phyloP scores from a whole-genome alignment of 2,113 vertebrate species.

The Salvelinus fontinalis region DNA sequence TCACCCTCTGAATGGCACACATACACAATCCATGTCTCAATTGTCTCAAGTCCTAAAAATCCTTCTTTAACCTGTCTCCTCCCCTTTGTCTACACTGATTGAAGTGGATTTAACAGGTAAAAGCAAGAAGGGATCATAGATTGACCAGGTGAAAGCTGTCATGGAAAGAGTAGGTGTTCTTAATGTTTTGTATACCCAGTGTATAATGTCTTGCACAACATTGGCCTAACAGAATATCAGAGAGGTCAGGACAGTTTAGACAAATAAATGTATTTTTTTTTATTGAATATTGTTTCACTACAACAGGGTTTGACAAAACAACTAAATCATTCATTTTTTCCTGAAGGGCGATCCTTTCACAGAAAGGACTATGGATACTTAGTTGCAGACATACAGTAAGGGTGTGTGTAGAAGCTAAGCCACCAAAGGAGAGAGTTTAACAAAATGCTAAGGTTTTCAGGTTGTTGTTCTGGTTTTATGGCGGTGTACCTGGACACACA shows the following conservation, averaged over 20 bases:
- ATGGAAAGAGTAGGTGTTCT: too few species aligned
- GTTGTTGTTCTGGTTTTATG: conserved; percentile 58
- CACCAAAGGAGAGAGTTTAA: conserved; percentile 35
- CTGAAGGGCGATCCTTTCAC: conserved; percentile 84
- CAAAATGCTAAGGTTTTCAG: conserved; percentile 29
- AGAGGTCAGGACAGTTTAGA: conserved; percentile 31
- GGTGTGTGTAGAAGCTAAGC: conserved; percentile 38
- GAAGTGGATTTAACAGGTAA: too few species aligned
- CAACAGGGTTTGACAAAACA: conserved; percentile 48
- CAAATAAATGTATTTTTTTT: conserved; percentile 82
- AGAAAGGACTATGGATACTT: conserved; percentile 83
- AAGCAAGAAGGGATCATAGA: too few species aligned
- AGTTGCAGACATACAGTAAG: conserved; percentile 59
- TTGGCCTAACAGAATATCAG: background rate
- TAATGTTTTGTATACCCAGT: too few species aligned
- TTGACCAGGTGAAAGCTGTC: too few species aligned
- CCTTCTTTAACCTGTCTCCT: too few species aligned
- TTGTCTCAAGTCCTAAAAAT: too few species aligned
- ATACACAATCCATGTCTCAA: too few species aligned
- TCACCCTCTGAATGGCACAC: too few species aligned
- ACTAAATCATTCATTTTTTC: conserved; percentile 33
- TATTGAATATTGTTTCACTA: conserved; percentile 74
- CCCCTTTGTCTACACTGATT: too few species aligned
- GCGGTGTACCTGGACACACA: conserved; percentile 61
- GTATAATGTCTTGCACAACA: too few species aligned